Percentiles rank a stretch among this genome's conserved stretches.
Evolutionary conservation across 2,113 vertebrate species (phyloP).

Genomic region (Pelvicachromis taeniatus): DNA sequence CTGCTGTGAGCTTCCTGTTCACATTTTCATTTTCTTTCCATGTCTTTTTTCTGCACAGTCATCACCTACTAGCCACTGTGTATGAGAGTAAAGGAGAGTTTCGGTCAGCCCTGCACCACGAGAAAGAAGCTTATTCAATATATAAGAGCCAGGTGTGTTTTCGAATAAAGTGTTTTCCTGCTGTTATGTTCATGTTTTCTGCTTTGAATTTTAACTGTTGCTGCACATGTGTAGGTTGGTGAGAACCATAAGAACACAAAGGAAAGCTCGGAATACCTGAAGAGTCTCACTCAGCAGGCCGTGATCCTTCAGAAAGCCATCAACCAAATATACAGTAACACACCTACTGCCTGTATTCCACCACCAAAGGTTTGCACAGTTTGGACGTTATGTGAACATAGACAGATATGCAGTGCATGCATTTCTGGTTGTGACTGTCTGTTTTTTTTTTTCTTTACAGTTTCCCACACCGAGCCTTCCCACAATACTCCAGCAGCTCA

Average conservation of each 20-base stretch:
- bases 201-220: background rate
- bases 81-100: slow-evolving; percentile 92
- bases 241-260: slow-evolving; percentile 84
- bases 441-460: slow-evolving; percentile 57
- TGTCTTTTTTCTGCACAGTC: slow-evolving; percentile 64
- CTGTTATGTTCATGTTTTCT: background rate
- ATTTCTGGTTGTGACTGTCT: background rate
- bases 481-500: slow-evolving; percentile 88
- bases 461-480: slow-evolving; percentile 83
- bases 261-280: slow-evolving; percentile 91
- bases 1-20: background rate
- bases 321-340: slow-evolving; percentile 86
- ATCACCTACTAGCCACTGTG: slow-evolving; percentile 87
- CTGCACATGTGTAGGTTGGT: slow-evolving; percentile 76
- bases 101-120: slow-evolving; percentile 85
- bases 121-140: slow-evolving; percentile 88
- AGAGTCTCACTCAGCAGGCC: slow-evolving; percentile 89
- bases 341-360: slow-evolving; percentile 78
- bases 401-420: background rate
- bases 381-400: background rate
- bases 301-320: slow-evolving; percentile 89
- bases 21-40: background rate
- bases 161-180: background rate
- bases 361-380: slow-evolving; percentile 77
- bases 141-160: slow-evolving; percentile 85